A percentile compares a stretch with the other conserved stretches of the same genome.
Conservation (phyloP, 2,797 vertebrate species). For the Paedocypris micromegethes region DNA sequence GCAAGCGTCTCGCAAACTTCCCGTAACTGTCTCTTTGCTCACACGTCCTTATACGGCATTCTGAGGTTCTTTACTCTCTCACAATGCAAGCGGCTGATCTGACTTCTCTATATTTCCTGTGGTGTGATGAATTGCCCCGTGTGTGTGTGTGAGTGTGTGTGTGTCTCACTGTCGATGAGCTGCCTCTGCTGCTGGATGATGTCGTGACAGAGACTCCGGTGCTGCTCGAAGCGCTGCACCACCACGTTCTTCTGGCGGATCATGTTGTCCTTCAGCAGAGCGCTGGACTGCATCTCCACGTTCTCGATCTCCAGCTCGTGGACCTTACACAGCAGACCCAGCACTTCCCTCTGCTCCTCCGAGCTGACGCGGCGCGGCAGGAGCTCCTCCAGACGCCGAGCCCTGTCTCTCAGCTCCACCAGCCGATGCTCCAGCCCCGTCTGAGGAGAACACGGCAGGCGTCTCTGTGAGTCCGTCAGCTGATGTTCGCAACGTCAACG, state of each 20-base stretch:
- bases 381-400: conserved; percentile 74
- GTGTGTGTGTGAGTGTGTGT: no score
- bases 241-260: conserved; percentile 76
- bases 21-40: no score
- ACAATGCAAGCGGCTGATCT: no score
- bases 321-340: conserved; percentile 81
- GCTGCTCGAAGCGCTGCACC: conserved; percentile 77
- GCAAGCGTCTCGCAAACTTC: no score
- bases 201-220: conserved; percentile 77
- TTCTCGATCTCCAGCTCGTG: conserved; percentile 83
- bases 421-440: conserved; percentile 68
- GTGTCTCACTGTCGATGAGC: conserved; percentile 72
- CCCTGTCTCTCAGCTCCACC: conserved; percentile 67
- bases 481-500: no score
- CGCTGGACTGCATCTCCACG: conserved; percentile 73
- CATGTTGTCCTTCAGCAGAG: conserved; percentile 79
- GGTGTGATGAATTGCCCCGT: no score
- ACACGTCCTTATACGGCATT: no score
- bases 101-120: no score
- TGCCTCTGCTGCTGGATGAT: conserved; percentile 85
- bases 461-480: no score
- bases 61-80: no score
- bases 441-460: conserved; percentile 51
- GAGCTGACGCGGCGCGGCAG: conserved; percentile 73
- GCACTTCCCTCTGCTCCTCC: conserved; percentile 77